Base-by-base conservation (phyloP, 2,797 vertebrate genomes). In the Sebastes melanostomus region DNA sequence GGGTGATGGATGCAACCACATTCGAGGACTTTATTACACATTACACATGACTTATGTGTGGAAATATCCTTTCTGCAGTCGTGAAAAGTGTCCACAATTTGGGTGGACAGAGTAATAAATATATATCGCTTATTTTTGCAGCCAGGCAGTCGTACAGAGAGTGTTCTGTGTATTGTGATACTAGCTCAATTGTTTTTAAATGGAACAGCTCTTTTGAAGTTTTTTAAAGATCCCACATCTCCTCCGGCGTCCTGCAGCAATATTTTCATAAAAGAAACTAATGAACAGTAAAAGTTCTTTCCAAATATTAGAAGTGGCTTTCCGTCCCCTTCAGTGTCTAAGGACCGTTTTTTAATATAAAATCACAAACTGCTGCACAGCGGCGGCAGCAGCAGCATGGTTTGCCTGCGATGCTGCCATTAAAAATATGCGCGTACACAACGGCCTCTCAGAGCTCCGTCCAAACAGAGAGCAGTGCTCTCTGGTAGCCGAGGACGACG, bases 241-340 rank as follows among this genome's bases (percentile, higher is more conserved):
- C 88, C 72, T 67, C 80, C 72, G 81, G 80, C 82, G 34, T 76
- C 74, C 74, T 81, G 81, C 72, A 82, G 81, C 83, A 89, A 89
- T 87, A 90, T 95, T 95, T 52, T 94, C 84, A 95, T 94, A 86
- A 94, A 92, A 93, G 82, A 75, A 93, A 74, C 88, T 88, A 93
- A 94, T 92, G 85, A 94, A 90, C 90, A 90, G 90, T 94, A 93
- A 94, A 95, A 94, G 69, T 72, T 81, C 73, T 75, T 88, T 94
- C 93, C 93, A 95, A 89, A 94, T 92, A 94, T 94, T 84, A 93
- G 90, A 94, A 94, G 93, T 95, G 93, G 91, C 89, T 95, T 95
- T 93, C 75, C 65, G 25, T 80, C 80, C 82, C 84, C 83, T 87
- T 46, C 83, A 69, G 84, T 84, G 89, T 83, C 86, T 63, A 75